Base-by-base conservation (phyloP, 2,888 invertebrate species). In the Diplolepis rosae region DNA sequence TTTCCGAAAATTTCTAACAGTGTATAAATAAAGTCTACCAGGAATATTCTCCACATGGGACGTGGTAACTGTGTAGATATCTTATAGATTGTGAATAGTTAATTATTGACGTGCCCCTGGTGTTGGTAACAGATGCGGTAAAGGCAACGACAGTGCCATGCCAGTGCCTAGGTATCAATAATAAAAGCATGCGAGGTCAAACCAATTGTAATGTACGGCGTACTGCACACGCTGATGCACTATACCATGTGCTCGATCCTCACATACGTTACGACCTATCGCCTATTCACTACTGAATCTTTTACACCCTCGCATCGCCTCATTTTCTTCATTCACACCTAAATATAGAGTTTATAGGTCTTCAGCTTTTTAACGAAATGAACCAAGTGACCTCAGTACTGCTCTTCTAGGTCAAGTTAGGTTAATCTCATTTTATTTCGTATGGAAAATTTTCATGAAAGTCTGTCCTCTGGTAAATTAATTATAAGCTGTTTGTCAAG, bases 151-250 rank as follows among this genome's bases (percentile, higher is more conserved):
- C 32, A 35, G 52, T 28, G 22, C 18, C 13, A 5, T 22, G 13
- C 45, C 27, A 48, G 32, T 22, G 54, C 51, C 27, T 65, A 69
- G 51, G 67, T 80, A 84, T 84, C 83, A 86, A 86, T 84, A 85
- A 86, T 85, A 83, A 84, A 85, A 84, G 75, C 78, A 73, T 75
- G 77, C 85, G 86, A 86, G 85, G 86, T 85, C 86, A 81, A 84
- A 84, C 77, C 85, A 86, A 86, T 86, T 84, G 83, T 81, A 82
- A 82, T 78, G 81, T 79, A 72, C 74, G 80, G 67, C 67, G 69
- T 69, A 69, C 52, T 27, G 22, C 27, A 35, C 39, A 61, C 67
- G 61, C 69, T 18, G 66, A 67, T 39, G 70, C 35, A 9, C 18
- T 72, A 74, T 72, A 77, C 76, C 82, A 83, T 82, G 77, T 84